Evolutionary conservation across 2,113 vertebrate species (phyloP), one percentile per base, ranked within the genome.

Genomic region (Mirza zaza): DNA sequence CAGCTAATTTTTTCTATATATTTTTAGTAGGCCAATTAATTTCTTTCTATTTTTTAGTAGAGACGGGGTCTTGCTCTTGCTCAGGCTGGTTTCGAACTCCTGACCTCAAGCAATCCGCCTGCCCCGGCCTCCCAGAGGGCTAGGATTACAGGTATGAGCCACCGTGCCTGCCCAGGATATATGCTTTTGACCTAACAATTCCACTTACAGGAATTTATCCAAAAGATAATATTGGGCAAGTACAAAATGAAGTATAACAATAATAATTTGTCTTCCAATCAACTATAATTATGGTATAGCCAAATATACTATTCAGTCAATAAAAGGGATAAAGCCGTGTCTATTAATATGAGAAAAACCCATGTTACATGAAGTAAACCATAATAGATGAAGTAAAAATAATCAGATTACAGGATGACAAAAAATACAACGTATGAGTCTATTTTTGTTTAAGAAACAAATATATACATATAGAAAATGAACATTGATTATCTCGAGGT

Each of bases 381-480:
- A 82, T 8, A 14, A 36, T 55, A 36, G 6, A 75, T 14, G 2
- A 45, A 76, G 23, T 48, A 34, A 39, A 70, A 81, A 95, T 68
- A 83, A 45, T 36, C 14, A 70, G 14, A 95, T 50, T 95, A 83
- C 39, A 90, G 63, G 18, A 95, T 50, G 93, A 83, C 48, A 93
- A 95, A 95, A 8, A 32, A 20, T 45, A 57, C 55, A 42, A 70
- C 6, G 17, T 68, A 55, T 52, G 17, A 87, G 27, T 5, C 57
- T 93, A 61, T 87, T 81, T 90, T 71, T 87, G 34, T 55, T 75
- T 61, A 73, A 93, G 90, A 90, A 90, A 77, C n/a, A 86, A 91
- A 85, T 45, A 85, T 7, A 57, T 13, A 65, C 20, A 67, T 1
- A 81, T 39, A 42, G 61, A 80, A 93, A 76, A 88, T 67, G 39